Evolutionary conservation across 2,888 invertebrate species (phyloP).

Genomic region (Acleris literana): DNA sequence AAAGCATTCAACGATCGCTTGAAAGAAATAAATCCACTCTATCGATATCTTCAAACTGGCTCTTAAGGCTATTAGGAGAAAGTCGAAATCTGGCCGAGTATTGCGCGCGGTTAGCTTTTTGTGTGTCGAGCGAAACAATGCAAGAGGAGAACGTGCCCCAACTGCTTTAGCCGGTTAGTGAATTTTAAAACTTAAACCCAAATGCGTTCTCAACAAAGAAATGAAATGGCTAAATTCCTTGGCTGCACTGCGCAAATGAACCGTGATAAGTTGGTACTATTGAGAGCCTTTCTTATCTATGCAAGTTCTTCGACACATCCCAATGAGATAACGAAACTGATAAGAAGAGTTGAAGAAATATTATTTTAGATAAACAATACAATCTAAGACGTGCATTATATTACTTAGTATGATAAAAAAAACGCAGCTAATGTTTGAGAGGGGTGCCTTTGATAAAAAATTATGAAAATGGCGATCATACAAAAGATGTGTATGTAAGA

Average conservation of each 20-base stretch:
- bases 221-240: conserved; percentile 28
- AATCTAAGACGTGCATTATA: neutral
- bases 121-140: conserved; percentile 54
- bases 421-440: neutral
- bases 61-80: conserved; percentile 59
- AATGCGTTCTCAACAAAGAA: conserved; percentile 49
- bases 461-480: neutral
- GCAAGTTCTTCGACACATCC: conserved; percentile 37
- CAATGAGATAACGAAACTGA: conserved; percentile 60
- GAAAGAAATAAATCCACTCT: conserved; percentile 60
- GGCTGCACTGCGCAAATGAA: conserved; percentile 15
- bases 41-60: conserved; percentile 53
- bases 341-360: conserved; percentile 45
- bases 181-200: conserved; percentile 50
- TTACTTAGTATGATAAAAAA: neutral
- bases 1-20: conserved; percentile 65
- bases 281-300: conserved; percentile 27
- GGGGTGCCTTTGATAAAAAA: neutral
- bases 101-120: conserved; percentile 57
- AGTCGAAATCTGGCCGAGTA: conserved; percentile 56
- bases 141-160: conserved; percentile 78
- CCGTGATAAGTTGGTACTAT: conserved; percentile 19
- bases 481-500: neutral
- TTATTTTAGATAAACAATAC: conserved; percentile 25
- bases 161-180: conserved; percentile 75